Conservation (phyloP, 2,888 invertebrate genomes). For the Drosophila merina region DNA sequence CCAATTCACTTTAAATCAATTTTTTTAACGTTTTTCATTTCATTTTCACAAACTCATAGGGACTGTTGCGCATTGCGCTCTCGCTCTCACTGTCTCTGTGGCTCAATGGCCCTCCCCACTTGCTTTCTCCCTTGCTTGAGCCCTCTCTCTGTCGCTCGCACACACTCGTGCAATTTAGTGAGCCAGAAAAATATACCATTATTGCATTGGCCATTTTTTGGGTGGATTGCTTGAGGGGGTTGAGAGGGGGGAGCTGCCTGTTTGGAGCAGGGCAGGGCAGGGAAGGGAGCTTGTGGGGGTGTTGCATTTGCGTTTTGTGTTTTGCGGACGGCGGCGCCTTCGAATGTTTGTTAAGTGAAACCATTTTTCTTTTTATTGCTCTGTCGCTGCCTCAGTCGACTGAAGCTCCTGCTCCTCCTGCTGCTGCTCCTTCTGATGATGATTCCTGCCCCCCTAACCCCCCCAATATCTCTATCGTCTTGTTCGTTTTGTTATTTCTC, state of each 20-base stretch:
- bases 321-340: conserved; percentile 56
- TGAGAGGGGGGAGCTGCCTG: conserved; percentile 3
- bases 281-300: conserved; percentile 18
- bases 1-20: conserved; percentile 77
- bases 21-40: conserved; percentile 78
- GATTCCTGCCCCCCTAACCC: background rate
- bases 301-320: conserved; percentile 18
- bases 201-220: conserved; percentile 47
- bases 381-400: conserved; percentile 16
- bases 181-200: conserved; percentile 78
- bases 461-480: conserved; percentile 5
- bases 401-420: background rate
- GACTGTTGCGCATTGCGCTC: conserved; percentile 68
- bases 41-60: conserved; percentile 66
- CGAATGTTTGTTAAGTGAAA: conserved; percentile 81
- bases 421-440: conserved; percentile 3
- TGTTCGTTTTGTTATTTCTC: conserved; percentile 74
- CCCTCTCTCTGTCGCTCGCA: conserved; percentile 9
- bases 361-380: conserved; percentile 79
- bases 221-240: conserved; percentile 5
- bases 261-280: background rate
- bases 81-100: conserved; percentile 26
- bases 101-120: conserved; percentile 4
- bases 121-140: conserved; percentile 11
- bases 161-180: conserved; percentile 36